phyloP scores from a whole-genome alignment of 2,113 vertebrate species.

The Oncorhynchus mykiss region DNA sequence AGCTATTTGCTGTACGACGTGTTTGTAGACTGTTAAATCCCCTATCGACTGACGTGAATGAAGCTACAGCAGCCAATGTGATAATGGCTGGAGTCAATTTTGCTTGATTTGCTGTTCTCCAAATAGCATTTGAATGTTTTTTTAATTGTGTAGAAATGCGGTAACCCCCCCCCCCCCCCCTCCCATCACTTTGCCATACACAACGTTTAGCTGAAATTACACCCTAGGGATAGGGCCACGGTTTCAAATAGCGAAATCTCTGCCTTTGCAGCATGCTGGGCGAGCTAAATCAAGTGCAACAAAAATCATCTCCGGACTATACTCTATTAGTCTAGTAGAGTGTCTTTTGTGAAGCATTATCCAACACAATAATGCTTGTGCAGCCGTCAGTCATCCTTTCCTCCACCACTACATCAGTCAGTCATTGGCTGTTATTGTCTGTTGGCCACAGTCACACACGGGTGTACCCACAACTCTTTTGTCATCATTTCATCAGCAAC shows the following conservation, averaged over 20 bases:
- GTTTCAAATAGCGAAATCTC: too few species aligned
- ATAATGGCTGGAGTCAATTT: too few species aligned
- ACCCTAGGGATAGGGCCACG: too few species aligned
- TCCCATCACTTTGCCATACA: background rate
- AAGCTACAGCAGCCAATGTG: too few species aligned
- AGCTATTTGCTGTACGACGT: too few species aligned
- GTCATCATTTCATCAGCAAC: constrained; percentile 60
- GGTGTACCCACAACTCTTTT: constrained; percentile 17
- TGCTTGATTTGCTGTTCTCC: too few species aligned
- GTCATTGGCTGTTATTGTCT: too few species aligned
- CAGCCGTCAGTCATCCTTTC: background rate
- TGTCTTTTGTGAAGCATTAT: background rate
- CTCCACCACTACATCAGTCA: background rate
- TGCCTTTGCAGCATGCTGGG: too few species aligned
- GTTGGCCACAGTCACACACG: constrained; percentile 19
- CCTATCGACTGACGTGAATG: too few species aligned
- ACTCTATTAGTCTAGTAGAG: too few species aligned
- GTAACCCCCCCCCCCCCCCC: constrained; percentile 54
- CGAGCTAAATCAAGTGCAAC: background rate
- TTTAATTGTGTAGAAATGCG: too few species aligned
- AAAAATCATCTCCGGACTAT: background rate
- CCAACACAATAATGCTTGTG: background rate
- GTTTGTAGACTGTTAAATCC: too few species aligned
- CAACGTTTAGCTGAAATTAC: background rate
- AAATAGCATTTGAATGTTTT: constrained; percentile 49